A percentile compares a stretch with the other conserved stretches of the same genome.
phyloP scores from a whole-genome alignment of 2,797 vertebrate genomes.

The Setipinna tenuifilis region DNA sequence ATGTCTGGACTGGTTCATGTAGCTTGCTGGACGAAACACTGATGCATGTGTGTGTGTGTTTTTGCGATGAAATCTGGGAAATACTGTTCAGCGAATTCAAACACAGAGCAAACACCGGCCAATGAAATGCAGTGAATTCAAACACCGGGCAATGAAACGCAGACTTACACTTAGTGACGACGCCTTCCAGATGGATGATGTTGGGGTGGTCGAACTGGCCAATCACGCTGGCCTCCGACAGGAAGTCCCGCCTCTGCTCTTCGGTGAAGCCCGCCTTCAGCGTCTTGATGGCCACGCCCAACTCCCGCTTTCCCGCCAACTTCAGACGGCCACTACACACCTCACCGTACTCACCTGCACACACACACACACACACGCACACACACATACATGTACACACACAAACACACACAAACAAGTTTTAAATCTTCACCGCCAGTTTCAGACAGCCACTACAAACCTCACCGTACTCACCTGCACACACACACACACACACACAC shows the following conservation, averaged over 20 bases:
- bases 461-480: too few relatives aligned
- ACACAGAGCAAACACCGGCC: too few relatives aligned
- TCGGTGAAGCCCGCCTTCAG: conserved; percentile 96
- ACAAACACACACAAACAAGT: not conserved
- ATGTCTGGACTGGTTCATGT: too few relatives aligned
- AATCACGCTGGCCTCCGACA: conserved; percentile 98
- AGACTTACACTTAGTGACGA: conserved; percentile 96
- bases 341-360: conserved; percentile 92
- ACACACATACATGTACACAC: conserved; percentile 1
- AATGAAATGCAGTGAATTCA: too few relatives aligned
- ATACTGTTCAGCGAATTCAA: too few relatives aligned
- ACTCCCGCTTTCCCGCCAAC: conserved; percentile 94
- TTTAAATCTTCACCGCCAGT: too few relatives aligned
- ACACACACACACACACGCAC: conserved; percentile 35
- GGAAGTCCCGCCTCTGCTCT: conserved; percentile 94
- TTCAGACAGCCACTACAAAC: too few relatives aligned
- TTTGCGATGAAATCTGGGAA: too few relatives aligned
- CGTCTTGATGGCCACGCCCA: conserved; percentile 97
- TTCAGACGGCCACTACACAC: conserved; percentile 97
- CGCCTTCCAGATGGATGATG: conserved; percentile 96
- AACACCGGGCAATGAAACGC: conserved; percentile 26
- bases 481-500: not conserved
- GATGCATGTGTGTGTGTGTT: too few relatives aligned
- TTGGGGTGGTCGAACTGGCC: conserved; percentile 98
- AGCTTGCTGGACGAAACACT: too few relatives aligned